Base-by-base conservation (phyloP, 2,113 vertebrate species). In the Pollachius pollachius region DNA sequence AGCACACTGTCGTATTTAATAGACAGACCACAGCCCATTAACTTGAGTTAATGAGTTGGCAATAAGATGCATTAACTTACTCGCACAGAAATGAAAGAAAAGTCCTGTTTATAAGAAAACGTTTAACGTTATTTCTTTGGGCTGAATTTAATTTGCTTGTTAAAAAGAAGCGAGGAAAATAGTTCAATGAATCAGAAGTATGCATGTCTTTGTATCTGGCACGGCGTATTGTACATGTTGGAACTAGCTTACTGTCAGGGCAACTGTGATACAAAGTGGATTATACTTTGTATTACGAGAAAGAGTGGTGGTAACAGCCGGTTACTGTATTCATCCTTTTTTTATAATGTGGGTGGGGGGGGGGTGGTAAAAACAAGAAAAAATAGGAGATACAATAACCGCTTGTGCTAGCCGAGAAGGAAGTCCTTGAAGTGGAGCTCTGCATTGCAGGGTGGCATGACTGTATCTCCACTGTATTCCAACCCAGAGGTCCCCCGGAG, bases 21-120 rank as follows among this genome's bases (percentile, higher is more conserved):
- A 86, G 73, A 81, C 81, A 82, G 85, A 78, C 80, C 84, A 91
- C 90, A 92, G 85, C 84, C 85, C 89, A 92, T 92, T 92, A 91
- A 86, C 90, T 84, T 87, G 76, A 27, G 84, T 87, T 95, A 95
- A 95, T 93, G 92, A 93, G 92, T 87, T 92, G 88, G 91, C 94
- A 94, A 94, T 94, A 80, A 87, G 70, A 83, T 80, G 72, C 79
- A 71, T 77, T 77, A 72, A 76, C 73, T 27, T 72, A 70, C 68
- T 75, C 56, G 3, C 17, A n/a, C 54, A 56, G 15, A 56, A 56
- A 16, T 56, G 54, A n/a, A 56, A 56, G 54, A 2, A n/a, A 56
- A 56, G 17, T 56, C 54, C 54, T 12, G 17, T 16, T 56, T 56
- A 16, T 56, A 56, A 56, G 54, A 56, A 56, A 56, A 16, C 54